phyloP scores from a whole-genome alignment of 2,888 invertebrate species.

The Troides aeacus region DNA sequence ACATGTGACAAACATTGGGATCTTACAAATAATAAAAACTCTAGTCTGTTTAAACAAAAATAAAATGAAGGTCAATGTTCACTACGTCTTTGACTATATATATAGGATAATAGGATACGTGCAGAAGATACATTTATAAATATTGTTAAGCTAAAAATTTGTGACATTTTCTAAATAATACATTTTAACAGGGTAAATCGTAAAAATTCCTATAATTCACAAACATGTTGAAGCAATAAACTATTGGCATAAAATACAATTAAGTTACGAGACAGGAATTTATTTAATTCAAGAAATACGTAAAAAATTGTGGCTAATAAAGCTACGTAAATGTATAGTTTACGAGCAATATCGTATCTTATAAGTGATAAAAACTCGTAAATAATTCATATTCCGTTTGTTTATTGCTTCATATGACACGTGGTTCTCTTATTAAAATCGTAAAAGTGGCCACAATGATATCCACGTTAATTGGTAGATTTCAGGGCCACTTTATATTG shows the following conservation, averaged over 20 bases:
- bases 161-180: not conserved
- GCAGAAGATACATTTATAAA: not conserved
- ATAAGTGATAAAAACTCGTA: slow-evolving; percentile 34
- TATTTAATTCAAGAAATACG: not conserved
- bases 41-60: not conserved
- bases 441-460: slow-evolving; percentile 52
- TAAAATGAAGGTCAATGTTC: not conserved
- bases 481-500: slow-evolving; percentile 58
- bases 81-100: not conserved
- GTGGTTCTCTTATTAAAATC: slow-evolving; percentile 28
- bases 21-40: not conserved
- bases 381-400: slow-evolving; percentile 10
- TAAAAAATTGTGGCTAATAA: not conserved
- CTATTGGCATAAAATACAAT: slow-evolving; percentile 6
- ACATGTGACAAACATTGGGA: too few relatives aligned
- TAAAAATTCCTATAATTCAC: slow-evolving; percentile 37
- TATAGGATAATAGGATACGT: not conserved
- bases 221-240: slow-evolving; percentile 40
- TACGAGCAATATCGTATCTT: not conserved
- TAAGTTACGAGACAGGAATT: not conserved
- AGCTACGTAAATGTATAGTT: not conserved
- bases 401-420: slow-evolving; percentile 31
- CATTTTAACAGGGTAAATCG: not conserved
- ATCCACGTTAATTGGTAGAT: slow-evolving; percentile 49
- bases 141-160: not conserved